A percentile compares a stretch with the other conserved stretches of the same genome.
Evolutionary conservation across 1,140 invertebrate genomes (phyloP).

Genomic region (Philotrypesis tridentata): DNA sequence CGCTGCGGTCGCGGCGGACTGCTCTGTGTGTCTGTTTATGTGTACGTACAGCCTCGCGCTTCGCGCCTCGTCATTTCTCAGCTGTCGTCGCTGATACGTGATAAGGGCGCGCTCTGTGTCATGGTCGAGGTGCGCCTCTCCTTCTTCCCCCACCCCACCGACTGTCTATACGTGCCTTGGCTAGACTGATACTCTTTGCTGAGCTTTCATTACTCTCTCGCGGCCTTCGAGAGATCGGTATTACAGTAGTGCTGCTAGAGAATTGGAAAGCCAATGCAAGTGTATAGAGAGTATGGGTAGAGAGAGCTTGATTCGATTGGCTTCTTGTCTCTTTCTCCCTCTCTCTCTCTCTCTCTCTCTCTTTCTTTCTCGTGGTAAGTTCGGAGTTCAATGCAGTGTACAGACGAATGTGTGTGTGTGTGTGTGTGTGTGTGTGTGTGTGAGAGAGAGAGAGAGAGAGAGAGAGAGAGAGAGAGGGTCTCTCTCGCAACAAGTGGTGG

Average conservation of each 20-base stretch:
- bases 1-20: background rate
- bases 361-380: background rate
- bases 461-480: no score
- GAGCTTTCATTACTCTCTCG: background rate
- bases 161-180: no score
- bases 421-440: no score
- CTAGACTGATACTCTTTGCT: background rate
- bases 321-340: no score
- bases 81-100: background rate
- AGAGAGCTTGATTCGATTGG: background rate
- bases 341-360: background rate
- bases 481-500: background rate
- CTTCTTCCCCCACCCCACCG: no score
- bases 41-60: no score
- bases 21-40: no score
- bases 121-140: background rate
- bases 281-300: no score
- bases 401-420: background rate
- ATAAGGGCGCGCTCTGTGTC: conserved; percentile 1
- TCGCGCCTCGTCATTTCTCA: conserved; percentile 6
- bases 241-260: no score
- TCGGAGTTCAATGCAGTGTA: background rate
- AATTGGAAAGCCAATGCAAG: background rate
- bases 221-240: background rate
- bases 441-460: no score